Evolutionary conservation across 2,888 invertebrate genomes (phyloP), one percentile per base, ranked within the genome.

Genomic region (Nezara viridula): DNA sequence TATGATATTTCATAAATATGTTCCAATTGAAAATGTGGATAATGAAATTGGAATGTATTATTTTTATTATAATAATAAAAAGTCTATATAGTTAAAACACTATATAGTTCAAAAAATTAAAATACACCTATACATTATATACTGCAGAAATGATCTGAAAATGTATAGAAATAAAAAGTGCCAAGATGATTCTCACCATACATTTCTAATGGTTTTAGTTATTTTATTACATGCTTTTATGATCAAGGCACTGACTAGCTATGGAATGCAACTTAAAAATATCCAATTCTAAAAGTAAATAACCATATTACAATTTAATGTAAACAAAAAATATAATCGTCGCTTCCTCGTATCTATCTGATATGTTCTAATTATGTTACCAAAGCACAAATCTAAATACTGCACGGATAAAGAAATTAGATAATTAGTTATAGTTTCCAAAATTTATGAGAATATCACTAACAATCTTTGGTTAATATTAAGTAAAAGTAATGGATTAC

Each of bases 191-290:
- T 87, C n/a, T n/a, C n/a, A 66, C 37, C n/a, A 73, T 73, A 77
- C n/a, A 77, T 88, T 49, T 73, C 88, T 73, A 88, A 73, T 88
- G 37, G 88, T 88, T 60, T 44, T 66, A 88, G 44, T 49, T 44
- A 49, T 1, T 73, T 73, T 73, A 32, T 37, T 27, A 73, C 49
- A 50, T 44, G 44, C 40, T 77, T n/a, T 77, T 32, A 85, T 81
- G 50, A 88, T 85, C 85, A 88, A 88, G 88, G 85, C 88, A 88
- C 88, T 88, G 88, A 88, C 88, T 88, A 88, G 88, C 88, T 88
- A 88, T 52, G 88, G 88, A 88, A 88, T 88, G 88, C 85, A 88
- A 88, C 52, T 88, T 81, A 88, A 85, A 77, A 47, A 99, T 87
- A 87, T n/a, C 24, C 24, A 81, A 81, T 44, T 66, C 19, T 21